Base-by-base conservation (phyloP, 2,797 vertebrate species). In the Euthynnus affinis region DNA sequence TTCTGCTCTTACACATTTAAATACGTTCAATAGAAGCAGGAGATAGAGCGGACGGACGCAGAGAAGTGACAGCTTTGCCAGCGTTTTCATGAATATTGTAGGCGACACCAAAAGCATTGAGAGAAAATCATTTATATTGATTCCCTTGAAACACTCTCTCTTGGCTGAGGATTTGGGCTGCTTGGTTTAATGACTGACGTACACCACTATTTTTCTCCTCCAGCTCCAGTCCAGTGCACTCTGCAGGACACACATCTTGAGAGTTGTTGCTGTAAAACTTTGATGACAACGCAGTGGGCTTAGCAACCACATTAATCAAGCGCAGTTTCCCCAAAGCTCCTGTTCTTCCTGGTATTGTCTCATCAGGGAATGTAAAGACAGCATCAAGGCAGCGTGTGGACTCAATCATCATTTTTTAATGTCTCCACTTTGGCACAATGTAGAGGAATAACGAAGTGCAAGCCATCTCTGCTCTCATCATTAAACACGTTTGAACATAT, bases 251-350 rank as follows among this genome's bases (percentile, higher is more conserved):
- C 63, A 49, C 68, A 74, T 76, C 71, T 74, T 9, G 0, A 71
- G 82, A 86, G 87, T 81, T 81, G 71, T 76, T 22, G 73, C 62
- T 74, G 78, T 91, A 82, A 90, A 94, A 94, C 85, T 93, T 93
- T 93, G 86, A 93, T 91, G 91, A 78, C 83, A 74, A 76, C 77
- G 80, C 84, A 85, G 81, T 23, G 56, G 68, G 64, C 44, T 87
- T 57, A 55, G 48, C 34, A n/a, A 71, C 51, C 53, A 55, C 55
- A 56, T 74, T 75, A 55, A 80, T 68, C 25, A 1, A 69, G 58
- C 5, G 1, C 34, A 52, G 66, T 62, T 68, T 58, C 52, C 74
- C 53, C 44, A 49, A 22, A 66, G 72, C 73, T 51, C 49, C 32
- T 44, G 61, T 75, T 44, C 75, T 53, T 63, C 10, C n/a, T 49